phyloP scores from a whole-genome alignment of 2,113 vertebrate genomes.

The Chlorodrepanis virens region DNA sequence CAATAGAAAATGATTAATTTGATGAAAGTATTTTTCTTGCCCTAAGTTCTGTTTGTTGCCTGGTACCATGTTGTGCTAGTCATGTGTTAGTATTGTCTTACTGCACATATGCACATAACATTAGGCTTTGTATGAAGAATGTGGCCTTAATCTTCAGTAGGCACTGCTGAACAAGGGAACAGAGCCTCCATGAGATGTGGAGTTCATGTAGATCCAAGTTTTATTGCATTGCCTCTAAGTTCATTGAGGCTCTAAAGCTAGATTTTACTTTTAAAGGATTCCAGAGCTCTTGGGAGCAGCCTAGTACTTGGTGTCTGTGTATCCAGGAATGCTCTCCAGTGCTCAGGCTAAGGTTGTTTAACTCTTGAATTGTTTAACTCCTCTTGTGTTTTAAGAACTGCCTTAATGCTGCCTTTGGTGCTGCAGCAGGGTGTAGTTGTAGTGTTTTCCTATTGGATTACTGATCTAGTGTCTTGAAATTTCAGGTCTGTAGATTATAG shows the following conservation, averaged over 20 bases:
- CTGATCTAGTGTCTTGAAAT: not conserved
- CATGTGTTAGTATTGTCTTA: conserved; percentile 16
- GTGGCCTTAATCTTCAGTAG: conserved; percentile 4
- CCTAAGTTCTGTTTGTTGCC: not conserved
- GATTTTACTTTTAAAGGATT: not conserved
- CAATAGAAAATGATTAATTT: not conserved
- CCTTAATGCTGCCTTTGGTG: not conserved
- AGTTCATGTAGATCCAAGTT: not conserved
- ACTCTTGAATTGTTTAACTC: not conserved
- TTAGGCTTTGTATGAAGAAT: conserved; percentile 33
- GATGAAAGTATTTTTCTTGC: not conserved
- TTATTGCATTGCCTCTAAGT: not conserved
- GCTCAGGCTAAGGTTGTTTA: not conserved
- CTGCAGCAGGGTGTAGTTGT: not conserved
- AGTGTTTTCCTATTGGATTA: not conserved
- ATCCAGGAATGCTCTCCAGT: not conserved
- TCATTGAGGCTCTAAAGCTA: not conserved
- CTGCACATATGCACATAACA: not conserved
- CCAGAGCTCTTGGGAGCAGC: not conserved
- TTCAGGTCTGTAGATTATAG: not conserved
- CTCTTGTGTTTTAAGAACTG: not conserved
- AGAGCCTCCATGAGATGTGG: not conserved
- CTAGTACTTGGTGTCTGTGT: not conserved
- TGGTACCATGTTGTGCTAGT: conserved; percentile 20
- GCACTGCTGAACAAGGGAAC: not conserved